Conservation (phyloP, 2,888 invertebrate genomes). For the Spisula subtruncata region DNA sequence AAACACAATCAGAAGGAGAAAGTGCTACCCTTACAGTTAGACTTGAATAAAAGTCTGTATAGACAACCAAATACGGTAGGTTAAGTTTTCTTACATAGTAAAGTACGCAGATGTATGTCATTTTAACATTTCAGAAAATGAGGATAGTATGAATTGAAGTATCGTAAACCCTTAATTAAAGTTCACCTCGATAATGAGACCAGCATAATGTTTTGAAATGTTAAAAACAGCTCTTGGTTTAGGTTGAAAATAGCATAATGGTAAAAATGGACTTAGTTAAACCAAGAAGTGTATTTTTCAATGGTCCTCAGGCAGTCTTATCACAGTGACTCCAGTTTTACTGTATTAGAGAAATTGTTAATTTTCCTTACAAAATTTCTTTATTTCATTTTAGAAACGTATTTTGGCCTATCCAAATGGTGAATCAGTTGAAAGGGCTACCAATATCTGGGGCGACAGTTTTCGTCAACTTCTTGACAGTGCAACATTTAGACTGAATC, state of each 20-base stretch:
- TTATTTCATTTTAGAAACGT: conserved; percentile 83
- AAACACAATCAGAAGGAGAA: conserved; percentile 81
- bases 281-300: no score
- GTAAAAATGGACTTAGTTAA: no score
- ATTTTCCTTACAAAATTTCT: not conserved
- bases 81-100: not conserved
- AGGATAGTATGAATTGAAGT: no score
- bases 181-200: no score
- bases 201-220: no score
- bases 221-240: no score
- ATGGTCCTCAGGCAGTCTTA: no score
- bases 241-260: no score
- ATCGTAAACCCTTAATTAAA: not conserved
- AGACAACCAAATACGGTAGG: conserved; percentile 84
- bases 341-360: no score
- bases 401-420: conserved; percentile 86
- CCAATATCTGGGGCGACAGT: conserved; percentile 86
- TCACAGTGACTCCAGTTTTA: no score
- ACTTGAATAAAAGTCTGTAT: conserved; percentile 82
- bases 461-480: conserved; percentile 84
- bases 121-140: no score
- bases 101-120: no score
- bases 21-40: conserved; percentile 68
- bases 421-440: conserved; percentile 83
- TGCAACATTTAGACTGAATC: conserved; percentile 83